These are phyloP conservation scores for Rhynchophorus ferrugineus DNA, from an alignment of 1,140 invertebrate species.

Conservation along the genomic window DNA sequence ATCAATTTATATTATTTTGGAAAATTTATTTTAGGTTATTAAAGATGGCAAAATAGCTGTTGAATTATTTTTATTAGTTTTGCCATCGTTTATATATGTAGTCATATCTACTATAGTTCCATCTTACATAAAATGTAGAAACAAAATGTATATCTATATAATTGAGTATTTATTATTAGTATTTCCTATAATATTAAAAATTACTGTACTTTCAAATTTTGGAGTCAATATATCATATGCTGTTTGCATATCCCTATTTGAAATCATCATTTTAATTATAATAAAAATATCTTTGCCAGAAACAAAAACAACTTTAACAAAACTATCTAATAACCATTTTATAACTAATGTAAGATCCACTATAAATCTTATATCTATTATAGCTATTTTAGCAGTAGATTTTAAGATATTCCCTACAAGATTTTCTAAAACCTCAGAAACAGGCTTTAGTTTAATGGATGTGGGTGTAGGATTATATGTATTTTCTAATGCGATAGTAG, in stretches of 20 bases:
- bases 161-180: slow-evolving; percentile 27
- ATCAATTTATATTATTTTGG: slow-evolving; percentile 17
- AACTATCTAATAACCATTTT: slow-evolving; percentile 43
- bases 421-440: slow-evolving; percentile 80
- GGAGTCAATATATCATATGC: slow-evolving; percentile 10
- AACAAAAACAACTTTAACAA: slow-evolving; percentile 7
- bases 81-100: slow-evolving; percentile 41
- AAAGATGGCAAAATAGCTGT: slow-evolving; percentile 21
- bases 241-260: too few relatives aligned
- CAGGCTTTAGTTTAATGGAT: slow-evolving; percentile 91
- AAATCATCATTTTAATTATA: too few relatives aligned
- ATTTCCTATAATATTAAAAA: slow-evolving; percentile 25
- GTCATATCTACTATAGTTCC: slow-evolving; percentile 19
- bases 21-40: slow-evolving; percentile 12
- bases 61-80: slow-evolving; percentile 43
- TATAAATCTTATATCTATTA: slow-evolving; percentile 65
- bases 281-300: too few relatives aligned
- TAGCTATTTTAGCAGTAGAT: slow-evolving; percentile 89
- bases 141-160: slow-evolving; percentile 14
- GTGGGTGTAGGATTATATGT: slow-evolving; percentile 86
- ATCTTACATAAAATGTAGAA: slow-evolving; percentile 9
- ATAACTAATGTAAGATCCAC: slow-evolving; percentile 62
- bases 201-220: slow-evolving; percentile 29
- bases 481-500: slow-evolving; percentile 76
- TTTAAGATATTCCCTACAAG: slow-evolving; percentile 77